Evolutionary conservation across 2,888 invertebrate species (phyloP).

Genomic region (Pogonocherus hispidulus): DNA sequence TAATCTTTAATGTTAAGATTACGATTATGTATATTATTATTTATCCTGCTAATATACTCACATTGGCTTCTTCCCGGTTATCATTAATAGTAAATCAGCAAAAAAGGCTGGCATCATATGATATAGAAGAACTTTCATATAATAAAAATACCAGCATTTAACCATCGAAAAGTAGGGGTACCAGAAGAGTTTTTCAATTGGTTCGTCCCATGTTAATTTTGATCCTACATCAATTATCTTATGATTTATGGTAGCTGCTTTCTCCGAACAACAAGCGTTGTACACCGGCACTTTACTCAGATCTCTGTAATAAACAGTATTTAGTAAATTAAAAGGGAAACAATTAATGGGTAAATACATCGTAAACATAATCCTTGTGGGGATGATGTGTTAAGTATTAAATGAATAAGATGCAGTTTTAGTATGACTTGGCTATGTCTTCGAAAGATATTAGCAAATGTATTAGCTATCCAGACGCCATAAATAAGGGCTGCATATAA

Average conservation of each 20-base stretch:
- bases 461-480: too few species aligned
- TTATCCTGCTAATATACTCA: too few species aligned
- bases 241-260: background rate
- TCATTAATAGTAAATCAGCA: conserved; percentile 77
- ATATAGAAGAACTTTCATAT: conserved; percentile 77
- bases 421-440: too few species aligned
- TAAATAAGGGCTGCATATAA: too few species aligned
- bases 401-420: too few species aligned
- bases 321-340: background rate
- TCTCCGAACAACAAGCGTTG: background rate
- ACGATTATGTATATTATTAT: too few species aligned
- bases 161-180: conserved; percentile 74
- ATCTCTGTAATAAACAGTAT: background rate
- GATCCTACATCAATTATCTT: background rate
- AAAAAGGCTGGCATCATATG: conserved; percentile 86
- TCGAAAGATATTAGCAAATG: too few species aligned
- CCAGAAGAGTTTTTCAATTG: conserved; percentile 82
- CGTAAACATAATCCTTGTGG: too few species aligned
- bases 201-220: conserved; percentile 70
- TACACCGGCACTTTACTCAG: background rate
- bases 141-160: conserved; percentile 74
- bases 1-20: too few species aligned
- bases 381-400: too few species aligned
- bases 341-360: too few species aligned
- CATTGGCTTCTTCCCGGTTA: conserved; percentile 81